Evolutionary conservation across 2,797 vertebrate species (phyloP), one percentile per base, ranked within the genome.

Genomic region (Orestias chungarensis): DNA sequence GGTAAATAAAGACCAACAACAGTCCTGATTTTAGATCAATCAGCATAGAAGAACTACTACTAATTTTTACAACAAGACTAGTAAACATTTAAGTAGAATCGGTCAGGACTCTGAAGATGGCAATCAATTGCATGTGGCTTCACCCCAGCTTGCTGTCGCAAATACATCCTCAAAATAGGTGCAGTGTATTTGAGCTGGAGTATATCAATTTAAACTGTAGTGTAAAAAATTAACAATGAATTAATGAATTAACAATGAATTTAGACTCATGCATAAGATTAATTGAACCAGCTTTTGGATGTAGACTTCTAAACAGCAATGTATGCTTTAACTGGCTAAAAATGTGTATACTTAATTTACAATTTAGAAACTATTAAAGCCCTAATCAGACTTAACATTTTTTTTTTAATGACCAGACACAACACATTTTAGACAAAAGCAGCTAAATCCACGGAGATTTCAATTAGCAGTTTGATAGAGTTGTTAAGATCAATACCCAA

Each of bases 401-500:
- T 10, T 38, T 10, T 23, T 83, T 74, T 76, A 82, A 67, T 64
- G 4, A 49, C 62, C 73, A 76, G 75, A 85, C 69, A 67, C 62
- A 76, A 87, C 79, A 76, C 70, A 66, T 80, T 72, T 65, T 38
- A 71, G 73, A 73, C 75, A 81, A 75, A 91, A 87, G 80, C 86
- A 90, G 89, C 93, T 91, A 92, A 84, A 90, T 69, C 83, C 77
- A 78, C 78, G 72, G 89, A 92, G 86, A 89, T 92, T 93, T 93
- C 90, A 92, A 91, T 92, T 92, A 91, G 83, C 84, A 75, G 80
- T 76, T 79, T 86, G 70, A 89, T 89, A 80, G 82, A 75, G 73
- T 82, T 87, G 83, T 88, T 82, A 65, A 70, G 87, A 92, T 93
- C 88, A 52, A 93, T 92, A 90, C 76, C 74, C 38, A 69, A 77